Conservation (phyloP, 2,888 invertebrate species). For the Plagiodera versicolora region DNA sequence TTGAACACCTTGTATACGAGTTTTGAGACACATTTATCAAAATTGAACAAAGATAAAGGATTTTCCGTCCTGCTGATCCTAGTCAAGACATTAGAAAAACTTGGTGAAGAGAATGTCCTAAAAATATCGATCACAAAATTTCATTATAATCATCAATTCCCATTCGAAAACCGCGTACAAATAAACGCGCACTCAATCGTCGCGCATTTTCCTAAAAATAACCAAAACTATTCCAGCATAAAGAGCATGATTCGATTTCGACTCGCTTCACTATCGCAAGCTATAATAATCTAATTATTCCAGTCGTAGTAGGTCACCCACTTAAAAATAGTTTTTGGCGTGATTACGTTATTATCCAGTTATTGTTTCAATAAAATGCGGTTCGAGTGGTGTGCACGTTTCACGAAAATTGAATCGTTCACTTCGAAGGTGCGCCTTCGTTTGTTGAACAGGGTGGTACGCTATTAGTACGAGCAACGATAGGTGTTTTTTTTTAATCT, state of each 20-base stretch:
- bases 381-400: not conserved
- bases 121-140: no score
- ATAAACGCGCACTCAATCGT: not conserved
- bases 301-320: slow-evolving; percentile 15
- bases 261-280: slow-evolving; percentile 4
- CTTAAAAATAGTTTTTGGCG: slow-evolving; percentile 20
- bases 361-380: slow-evolving; percentile 8
- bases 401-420: not conserved
- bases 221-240: not conserved
- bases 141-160: no score
- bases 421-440: not conserved
- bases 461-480: no score
- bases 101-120: no score
- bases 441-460: not conserved
- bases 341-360: slow-evolving; percentile 14
- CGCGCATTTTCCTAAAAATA: not conserved
- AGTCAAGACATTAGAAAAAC: no score
- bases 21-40: no score
- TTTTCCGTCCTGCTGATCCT: no score
- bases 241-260: slow-evolving; percentile 13
- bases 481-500: no score
- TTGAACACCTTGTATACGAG: no score
- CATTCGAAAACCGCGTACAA: no score
- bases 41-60: no score
- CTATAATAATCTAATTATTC: slow-evolving; percentile 15